Evolutionary conservation across 2,113 vertebrate genomes (phyloP).

Genomic region (Esox niger): DNA sequence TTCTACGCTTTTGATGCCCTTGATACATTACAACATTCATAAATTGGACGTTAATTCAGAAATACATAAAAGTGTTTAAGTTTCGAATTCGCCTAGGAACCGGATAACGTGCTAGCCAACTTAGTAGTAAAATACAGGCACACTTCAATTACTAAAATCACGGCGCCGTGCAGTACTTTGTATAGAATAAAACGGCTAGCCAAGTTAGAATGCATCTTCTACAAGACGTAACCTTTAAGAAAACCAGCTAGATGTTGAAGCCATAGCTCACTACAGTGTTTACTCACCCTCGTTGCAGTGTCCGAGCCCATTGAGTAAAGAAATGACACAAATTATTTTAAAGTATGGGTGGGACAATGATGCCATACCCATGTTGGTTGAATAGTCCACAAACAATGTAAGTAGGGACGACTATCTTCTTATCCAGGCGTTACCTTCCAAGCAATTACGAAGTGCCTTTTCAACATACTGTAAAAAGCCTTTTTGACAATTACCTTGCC

Average conservation of each 20-base stretch:
- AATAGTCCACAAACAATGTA: neutral
- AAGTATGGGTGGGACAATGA: neutral
- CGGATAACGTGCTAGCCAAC: no score
- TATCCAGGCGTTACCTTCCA: slow-evolving; percentile 6
- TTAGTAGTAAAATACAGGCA: no score
- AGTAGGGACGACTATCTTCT: neutral
- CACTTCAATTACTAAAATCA: no score
- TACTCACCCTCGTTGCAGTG: slow-evolving; percentile 3
- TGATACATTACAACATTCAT: no score
- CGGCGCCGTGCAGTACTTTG: no score
- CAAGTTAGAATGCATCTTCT: no score
- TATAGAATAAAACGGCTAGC: no score
- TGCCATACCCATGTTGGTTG: neutral
- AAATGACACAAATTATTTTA: neutral
- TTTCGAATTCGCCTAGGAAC: no score
- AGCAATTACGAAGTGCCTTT: slow-evolving; percentile 10
- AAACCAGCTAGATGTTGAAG: neutral
- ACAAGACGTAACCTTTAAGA: neutral
- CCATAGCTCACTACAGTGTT: neutral
- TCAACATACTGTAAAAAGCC: slow-evolving; percentile 6
- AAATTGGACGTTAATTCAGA: no score
- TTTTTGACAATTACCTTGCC: neutral
- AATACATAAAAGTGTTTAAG: no score
- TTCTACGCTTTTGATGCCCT: no score
- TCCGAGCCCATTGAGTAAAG: neutral